Percentiles rank a stretch among this genome's conserved stretches.
These are phyloP conservation scores for Drosophila tropicalis DNA, from an alignment of 1,140 invertebrate species.

Conservation along the genomic window DNA sequence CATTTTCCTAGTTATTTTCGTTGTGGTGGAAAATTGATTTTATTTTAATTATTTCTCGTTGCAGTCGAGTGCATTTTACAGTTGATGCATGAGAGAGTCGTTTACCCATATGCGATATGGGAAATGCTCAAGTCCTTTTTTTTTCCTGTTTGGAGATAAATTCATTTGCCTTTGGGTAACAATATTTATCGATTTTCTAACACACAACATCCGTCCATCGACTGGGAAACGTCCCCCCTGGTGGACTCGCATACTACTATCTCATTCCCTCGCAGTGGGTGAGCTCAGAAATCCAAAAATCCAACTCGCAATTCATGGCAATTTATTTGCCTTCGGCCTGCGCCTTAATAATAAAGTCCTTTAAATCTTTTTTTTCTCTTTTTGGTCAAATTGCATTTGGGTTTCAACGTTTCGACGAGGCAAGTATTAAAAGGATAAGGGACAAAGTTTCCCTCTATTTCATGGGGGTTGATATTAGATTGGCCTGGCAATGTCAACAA, in stretches of 20 bases:
- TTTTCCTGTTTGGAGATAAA: slow-evolving; percentile 15
- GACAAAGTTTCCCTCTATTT: neutral
- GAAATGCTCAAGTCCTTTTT: slow-evolving; percentile 21
- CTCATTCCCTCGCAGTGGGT: slow-evolving; percentile 8
- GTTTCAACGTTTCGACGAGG: slow-evolving; percentile 48
- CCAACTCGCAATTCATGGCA: slow-evolving; percentile 30
- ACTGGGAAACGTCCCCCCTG: slow-evolving; percentile 17
- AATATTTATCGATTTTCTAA: slow-evolving; percentile 56
- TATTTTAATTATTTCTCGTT: slow-evolving; percentile 58
- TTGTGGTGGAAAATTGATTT: slow-evolving; percentile 54
- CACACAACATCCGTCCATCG: neutral
- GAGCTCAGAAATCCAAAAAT: neutral
- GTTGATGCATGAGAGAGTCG: slow-evolving; percentile 47
- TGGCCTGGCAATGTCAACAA: slow-evolving; percentile 51
- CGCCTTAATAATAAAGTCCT: slow-evolving; percentile 63
- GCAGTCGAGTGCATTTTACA: slow-evolving; percentile 56
- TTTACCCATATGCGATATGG: slow-evolving; percentile 18
- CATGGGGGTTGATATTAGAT: slow-evolving; percentile 40
- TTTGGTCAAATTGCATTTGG: slow-evolving; percentile 65
- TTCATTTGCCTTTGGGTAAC: slow-evolving; percentile 34
- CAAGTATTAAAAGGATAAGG: slow-evolving; percentile 59
- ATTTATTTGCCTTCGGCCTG: slow-evolving; percentile 49
- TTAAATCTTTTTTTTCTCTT: slow-evolving; percentile 59
- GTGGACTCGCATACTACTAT: neutral
- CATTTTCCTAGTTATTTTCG: slow-evolving; percentile 19